Evolutionary conservation across 1,140 invertebrate species (phyloP).

Genomic region (Drosophila eugracilis): DNA sequence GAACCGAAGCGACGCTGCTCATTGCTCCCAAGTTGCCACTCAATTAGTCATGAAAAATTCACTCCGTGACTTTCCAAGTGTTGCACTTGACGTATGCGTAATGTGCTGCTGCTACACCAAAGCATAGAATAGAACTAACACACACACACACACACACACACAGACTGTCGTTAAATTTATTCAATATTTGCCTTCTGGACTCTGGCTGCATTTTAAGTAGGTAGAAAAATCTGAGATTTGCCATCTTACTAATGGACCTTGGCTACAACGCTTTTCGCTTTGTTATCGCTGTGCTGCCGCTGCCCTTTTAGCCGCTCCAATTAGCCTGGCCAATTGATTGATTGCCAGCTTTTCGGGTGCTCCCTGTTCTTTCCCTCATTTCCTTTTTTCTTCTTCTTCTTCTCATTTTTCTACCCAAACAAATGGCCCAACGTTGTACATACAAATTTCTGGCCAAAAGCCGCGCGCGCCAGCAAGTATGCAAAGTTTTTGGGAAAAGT

Average conservation of each 20-base stretch:
- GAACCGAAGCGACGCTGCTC: slow-evolving; percentile 47
- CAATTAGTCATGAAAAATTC: slow-evolving; percentile 79
- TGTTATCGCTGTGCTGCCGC: slow-evolving; percentile 22
- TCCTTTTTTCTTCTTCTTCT: neutral
- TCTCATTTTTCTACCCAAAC: slow-evolving; percentile 7
- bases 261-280: slow-evolving; percentile 1
- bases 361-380: neutral
- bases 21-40: slow-evolving; percentile 78
- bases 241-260: slow-evolving; percentile 18
- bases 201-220: slow-evolving; percentile 14
- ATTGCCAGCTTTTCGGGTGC: slow-evolving; percentile 65
- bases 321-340: slow-evolving; percentile 76
- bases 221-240: slow-evolving; percentile 5
- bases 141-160: no score
- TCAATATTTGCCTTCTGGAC: slow-evolving; percentile 22
- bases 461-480: slow-evolving; percentile 58
- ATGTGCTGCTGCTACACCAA: slow-evolving; percentile 9
- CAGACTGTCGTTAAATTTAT: slow-evolving; percentile 16
- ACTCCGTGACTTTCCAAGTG: slow-evolving; percentile 53
- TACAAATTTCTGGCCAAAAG: slow-evolving; percentile 43
- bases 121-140: neutral
- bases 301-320: slow-evolving; percentile 42
- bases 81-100: slow-evolving; percentile 50
- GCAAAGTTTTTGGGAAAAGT: slow-evolving; percentile 74
- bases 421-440: slow-evolving; percentile 51